Evolutionary conservation across 2,113 vertebrate genomes (phyloP).

Genomic region (Xerus inauris): DNA sequence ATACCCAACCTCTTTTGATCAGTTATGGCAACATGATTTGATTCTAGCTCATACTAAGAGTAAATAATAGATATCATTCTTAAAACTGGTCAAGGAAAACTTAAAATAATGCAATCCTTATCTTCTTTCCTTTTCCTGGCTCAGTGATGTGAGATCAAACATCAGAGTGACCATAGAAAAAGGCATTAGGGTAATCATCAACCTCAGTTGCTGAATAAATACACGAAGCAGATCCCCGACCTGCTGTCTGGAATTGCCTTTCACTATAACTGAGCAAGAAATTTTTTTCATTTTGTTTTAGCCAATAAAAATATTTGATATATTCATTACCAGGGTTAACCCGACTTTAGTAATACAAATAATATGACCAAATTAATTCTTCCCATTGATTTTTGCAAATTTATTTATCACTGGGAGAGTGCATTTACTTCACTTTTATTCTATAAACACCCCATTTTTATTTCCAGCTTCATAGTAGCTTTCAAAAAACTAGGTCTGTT

Average conservation of each 20-base stretch:
- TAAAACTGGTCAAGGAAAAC: not conserved
- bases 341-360: not conserved
- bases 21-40: not conserved
- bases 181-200: not conserved
- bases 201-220: not conserved
- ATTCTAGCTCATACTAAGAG: not conserved
- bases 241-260: not conserved
- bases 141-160: not conserved
- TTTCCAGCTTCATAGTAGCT: not conserved
- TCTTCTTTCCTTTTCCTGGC: not conserved
- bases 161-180: not conserved
- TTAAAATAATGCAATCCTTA: not conserved
- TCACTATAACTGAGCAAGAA: not conserved
- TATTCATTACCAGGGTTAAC: not conserved
- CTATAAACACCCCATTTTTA: not conserved
- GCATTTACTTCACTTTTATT: not conserved
- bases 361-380: not conserved
- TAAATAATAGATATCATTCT: not conserved
- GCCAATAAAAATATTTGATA: not conserved
- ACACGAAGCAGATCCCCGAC: accelerated
- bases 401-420: not conserved
- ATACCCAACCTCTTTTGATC: not conserved
- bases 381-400: not conserved
- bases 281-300: not conserved
- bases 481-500: not conserved